phyloP scores from a whole-genome alignment of 2,113 vertebrate species.

The Ailuropoda melanoleuca region DNA sequence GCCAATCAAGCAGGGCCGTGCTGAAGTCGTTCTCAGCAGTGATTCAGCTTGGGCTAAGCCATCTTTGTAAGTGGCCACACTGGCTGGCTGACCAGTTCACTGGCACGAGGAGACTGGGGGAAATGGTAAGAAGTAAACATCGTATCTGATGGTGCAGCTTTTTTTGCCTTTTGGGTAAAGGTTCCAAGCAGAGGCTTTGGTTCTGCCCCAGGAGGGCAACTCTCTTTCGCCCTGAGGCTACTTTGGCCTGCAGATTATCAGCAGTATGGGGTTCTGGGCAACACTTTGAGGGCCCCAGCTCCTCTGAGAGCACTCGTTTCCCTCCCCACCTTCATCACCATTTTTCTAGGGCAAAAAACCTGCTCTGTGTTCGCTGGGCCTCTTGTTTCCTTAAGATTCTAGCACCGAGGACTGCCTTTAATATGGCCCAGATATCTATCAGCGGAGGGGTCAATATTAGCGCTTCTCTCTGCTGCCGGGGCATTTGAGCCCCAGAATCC shows the following conservation, averaged over 20 bases:
- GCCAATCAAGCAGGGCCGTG: background rate
- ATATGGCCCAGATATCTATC: fast-evolving
- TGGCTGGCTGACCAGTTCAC: background rate
- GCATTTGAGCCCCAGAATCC: background rate
- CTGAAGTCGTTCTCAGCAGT: background rate
- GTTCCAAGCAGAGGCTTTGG: background rate
- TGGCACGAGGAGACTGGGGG: background rate
- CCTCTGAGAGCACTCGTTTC: background rate
- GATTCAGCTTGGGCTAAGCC: background rate
- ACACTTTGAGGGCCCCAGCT: background rate
- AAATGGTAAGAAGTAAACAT: too few species aligned
- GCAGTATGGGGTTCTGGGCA: background rate
- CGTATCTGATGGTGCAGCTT: background rate
- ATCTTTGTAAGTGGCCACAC: background rate
- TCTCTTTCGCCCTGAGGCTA: background rate
- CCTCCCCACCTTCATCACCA: too few species aligned
- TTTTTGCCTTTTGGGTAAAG: background rate
- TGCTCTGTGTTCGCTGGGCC: background rate
- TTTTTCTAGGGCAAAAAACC: background rate
- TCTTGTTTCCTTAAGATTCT: background rate
- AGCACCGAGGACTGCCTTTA: background rate
- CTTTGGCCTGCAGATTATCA: background rate
- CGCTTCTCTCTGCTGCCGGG: too few species aligned
- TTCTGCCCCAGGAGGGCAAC: background rate
- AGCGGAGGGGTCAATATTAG: too few species aligned